Base-by-base conservation (phyloP, 2,797 vertebrate genomes). In the Dryobates pubescens region DNA sequence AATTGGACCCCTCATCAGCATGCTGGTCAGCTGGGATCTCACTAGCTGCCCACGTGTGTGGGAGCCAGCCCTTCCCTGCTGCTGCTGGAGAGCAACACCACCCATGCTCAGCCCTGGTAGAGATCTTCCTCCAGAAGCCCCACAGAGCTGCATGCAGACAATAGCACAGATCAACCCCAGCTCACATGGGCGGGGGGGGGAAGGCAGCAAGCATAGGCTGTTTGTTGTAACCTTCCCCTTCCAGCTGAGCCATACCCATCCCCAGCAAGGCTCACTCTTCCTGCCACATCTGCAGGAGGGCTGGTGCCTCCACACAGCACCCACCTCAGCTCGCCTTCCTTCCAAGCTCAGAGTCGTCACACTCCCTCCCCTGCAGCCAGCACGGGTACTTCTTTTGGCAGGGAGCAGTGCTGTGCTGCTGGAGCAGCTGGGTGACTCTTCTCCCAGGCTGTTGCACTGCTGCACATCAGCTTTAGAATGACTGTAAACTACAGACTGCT, bases 111-210 rank as follows among this genome's bases (percentile, higher is more conserved):
- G 26, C 7, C 13, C 41, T 71, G 47, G 12, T 27, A 22, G 69
- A 74, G 62, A 8, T 53, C 67, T 53, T 85, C 58, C 56, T 26
- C 30, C 36, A 10, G 29, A 73, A 27, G 3, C 12, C 47, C 26
- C 34, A 15, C 49, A 26, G 47, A 67, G 34, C 75, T 74, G 23
- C 14, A 6, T 43, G 26, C 17, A 14, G 34, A 17, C 41, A 17
- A 1, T 4, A 41, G n/a, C 27, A 20, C 29, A 2, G 8, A 18
- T 82, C 82, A 29, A 8, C 23, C 17, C 18, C 0, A 0, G 29
- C 90, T 74, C 56, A 18, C 3, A 0, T 3, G 51, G 51, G 30
- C 47, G 12, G 23, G 49, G n/a, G n/a, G 59, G 47, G 3, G 59
- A 47, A 62, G 61, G 64, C 1, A 2, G 38, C 0, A 2, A 27